A percentile compares a stretch with the other conserved stretches of the same genome.
Evolutionary conservation across 2,888 invertebrate species (phyloP).

Genomic region (Polyploca ridens): DNA sequence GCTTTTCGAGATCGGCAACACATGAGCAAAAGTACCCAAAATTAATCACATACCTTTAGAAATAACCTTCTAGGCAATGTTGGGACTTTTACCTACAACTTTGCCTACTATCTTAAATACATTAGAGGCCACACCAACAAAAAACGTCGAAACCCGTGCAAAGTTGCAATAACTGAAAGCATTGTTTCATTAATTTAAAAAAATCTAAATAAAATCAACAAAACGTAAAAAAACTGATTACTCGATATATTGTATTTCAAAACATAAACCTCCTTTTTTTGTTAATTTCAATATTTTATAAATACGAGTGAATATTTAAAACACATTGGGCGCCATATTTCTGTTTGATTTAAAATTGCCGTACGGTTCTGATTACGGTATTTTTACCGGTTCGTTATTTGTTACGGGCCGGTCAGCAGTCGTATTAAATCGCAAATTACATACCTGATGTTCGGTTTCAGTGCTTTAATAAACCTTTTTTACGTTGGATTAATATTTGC

Average conservation of each 20-base stretch:
- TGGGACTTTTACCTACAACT: no score
- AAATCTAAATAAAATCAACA: neutral
- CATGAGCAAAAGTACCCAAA: no score
- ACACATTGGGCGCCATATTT: constrained; percentile 17
- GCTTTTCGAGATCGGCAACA: no score
- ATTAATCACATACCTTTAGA: no score
- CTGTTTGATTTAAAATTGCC: constrained; percentile 40
- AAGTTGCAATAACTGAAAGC: no score
- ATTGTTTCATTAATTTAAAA: no score
- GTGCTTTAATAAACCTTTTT: constrained; percentile 47
- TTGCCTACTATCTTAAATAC: no score
- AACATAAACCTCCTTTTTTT: neutral
- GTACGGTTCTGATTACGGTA: constrained; percentile 29
- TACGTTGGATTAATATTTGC: constrained; percentile 40
- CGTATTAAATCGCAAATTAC: constrained; percentile 44
- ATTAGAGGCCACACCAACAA: no score
- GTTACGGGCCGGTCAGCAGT: constrained; percentile 20
- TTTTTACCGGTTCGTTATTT: constrained; percentile 19
- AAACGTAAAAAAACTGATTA: neutral
- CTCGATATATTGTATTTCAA: neutral
- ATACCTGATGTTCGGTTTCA: constrained; percentile 43
- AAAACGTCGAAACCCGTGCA: no score
- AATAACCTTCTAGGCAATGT: no score
- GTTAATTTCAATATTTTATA: neutral
- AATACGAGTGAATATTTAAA: neutral